These are phyloP conservation scores for Iguana delicatissima DNA, from an alignment of 2,797 vertebrate species.

Conservation along the genomic window DNA sequence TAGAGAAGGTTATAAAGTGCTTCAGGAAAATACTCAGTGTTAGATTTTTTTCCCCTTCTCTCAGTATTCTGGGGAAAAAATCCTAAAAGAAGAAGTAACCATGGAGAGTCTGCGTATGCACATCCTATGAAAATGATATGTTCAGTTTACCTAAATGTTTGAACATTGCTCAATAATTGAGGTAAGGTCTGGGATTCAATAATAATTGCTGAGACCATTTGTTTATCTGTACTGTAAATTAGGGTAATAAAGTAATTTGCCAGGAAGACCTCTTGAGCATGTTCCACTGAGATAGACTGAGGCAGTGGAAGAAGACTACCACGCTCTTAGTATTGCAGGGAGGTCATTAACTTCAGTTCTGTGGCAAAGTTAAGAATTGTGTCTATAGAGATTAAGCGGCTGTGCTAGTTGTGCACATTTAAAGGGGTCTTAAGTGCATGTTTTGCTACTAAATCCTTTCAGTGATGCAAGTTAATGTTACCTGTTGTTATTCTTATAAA, in stretches of 20 bases:
- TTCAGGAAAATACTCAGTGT: not conserved
- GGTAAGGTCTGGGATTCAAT: not conserved
- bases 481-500: not conserved
- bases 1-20: not conserved
- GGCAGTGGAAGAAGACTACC: not conserved
- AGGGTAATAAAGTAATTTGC: not conserved
- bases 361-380: not conserved
- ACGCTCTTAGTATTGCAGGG: not conserved
- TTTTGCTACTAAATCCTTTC: not conserved
- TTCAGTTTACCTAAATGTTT: not conserved
- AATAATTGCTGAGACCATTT: not conserved
- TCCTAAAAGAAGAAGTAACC: not conserved
- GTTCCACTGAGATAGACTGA: not conserved
- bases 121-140: not conserved
- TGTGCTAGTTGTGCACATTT: fast-evolving
- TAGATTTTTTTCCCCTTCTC: not conserved
- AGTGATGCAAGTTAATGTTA: not conserved
- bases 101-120: not conserved
- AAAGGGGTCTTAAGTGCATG: constrained; percentile 8
- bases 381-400: not conserved
- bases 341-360: not conserved
- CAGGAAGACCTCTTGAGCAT: not conserved
- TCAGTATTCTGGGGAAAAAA: not conserved
- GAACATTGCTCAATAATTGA: not conserved
- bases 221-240: fast-evolving